phyloP scores from a whole-genome alignment of 2,888 invertebrate genomes.

The Hydraecia micacea region DNA sequence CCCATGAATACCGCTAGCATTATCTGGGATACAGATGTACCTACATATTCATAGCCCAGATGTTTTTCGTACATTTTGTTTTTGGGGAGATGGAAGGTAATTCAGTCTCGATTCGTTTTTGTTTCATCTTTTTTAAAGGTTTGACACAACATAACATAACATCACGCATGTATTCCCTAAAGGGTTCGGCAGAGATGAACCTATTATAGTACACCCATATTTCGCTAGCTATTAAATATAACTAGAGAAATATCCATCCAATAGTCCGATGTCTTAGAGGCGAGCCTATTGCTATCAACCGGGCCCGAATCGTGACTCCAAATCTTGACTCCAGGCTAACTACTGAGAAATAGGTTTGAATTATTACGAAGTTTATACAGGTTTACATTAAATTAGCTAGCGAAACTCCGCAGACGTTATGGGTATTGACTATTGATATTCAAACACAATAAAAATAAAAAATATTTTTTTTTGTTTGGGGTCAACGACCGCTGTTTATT shows the following conservation, averaged over 20 bases:
- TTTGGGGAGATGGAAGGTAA: constrained; percentile 14
- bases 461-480: no score
- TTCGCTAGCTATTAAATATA: no score
- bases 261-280: neutral
- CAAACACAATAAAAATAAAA: no score
- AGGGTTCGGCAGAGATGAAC: no score
- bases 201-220: no score
- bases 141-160: neutral
- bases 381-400: no score
- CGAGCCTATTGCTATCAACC: neutral
- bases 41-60: constrained; percentile 44
- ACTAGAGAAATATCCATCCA: no score
- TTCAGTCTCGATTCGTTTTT: constrained; percentile 12
- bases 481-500: no score
- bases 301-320: no score
- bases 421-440: no score
- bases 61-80: constrained; percentile 16
- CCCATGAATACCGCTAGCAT: constrained; percentile 68
- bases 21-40: constrained; percentile 67
- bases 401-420: no score
- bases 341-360: neutral
- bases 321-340: no score
- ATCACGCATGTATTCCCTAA: neutral
- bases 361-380: neutral
- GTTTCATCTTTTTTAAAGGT: neutral